These are phyloP conservation scores for Tursiops truncatus DNA, from an alignment of 2,113 vertebrate species.

Conservation along the genomic window DNA sequence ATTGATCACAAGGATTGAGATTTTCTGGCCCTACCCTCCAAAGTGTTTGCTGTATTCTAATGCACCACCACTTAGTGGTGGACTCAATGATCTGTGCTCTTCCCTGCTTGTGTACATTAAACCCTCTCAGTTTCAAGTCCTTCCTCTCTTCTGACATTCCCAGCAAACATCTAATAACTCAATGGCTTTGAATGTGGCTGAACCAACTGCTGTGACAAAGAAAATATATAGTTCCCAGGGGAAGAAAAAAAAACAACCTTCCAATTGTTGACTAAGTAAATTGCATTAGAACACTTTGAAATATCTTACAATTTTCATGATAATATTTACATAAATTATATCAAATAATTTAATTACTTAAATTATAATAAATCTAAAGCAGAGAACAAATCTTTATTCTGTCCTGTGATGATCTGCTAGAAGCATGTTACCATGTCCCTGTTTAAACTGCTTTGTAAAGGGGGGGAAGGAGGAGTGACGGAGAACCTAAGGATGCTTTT, in stretches of 20 bases:
- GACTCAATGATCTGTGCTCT: too few relatives aligned
- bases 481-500: neutral
- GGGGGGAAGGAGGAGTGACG: neutral
- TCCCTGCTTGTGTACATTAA: neutral
- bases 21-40: neutral
- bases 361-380: slow-evolving; percentile 6
- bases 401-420: neutral
- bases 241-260: neutral
- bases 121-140: neutral
- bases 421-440: neutral
- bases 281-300: neutral
- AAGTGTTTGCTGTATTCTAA: neutral
- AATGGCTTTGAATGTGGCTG: neutral
- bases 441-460: neutral
- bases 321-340: neutral
- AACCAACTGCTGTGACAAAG: neutral
- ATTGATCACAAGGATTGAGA: neutral
- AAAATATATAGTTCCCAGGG: neutral
- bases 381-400: neutral
- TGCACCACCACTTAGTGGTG: neutral
- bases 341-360: neutral
- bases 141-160: neutral
- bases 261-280: neutral
- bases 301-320: neutral
- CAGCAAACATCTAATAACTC: neutral